A percentile compares a stretch with the other conserved stretches of the same genome.
phyloP scores from a whole-genome alignment of 2,797 vertebrate genomes.

The Malacoraja senta region DNA sequence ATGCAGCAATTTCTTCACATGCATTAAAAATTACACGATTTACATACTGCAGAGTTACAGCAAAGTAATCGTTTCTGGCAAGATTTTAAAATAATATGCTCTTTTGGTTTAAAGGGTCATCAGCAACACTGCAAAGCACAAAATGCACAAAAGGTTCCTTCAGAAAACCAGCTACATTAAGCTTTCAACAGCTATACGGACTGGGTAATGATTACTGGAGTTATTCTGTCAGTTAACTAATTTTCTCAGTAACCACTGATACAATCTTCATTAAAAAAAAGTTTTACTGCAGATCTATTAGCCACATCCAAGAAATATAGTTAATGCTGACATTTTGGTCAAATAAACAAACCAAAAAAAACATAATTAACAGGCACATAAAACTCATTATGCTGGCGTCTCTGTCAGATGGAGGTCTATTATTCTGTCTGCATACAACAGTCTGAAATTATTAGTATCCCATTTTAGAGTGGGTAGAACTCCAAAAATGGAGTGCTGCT shows the following conservation, averaged over 20 bases:
- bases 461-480: constrained; percentile 40
- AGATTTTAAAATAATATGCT: background rate
- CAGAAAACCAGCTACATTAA: constrained; percentile 34
- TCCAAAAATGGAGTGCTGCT: constrained; percentile 35
- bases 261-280: constrained; percentile 33
- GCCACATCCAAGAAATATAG: constrained; percentile 37
- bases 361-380: constrained; percentile 43
- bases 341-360: constrained; percentile 40
- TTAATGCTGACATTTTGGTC: constrained; percentile 39
- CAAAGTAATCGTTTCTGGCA: background rate
- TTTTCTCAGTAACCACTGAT: constrained; percentile 32
- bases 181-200: constrained; percentile 36
- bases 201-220: constrained; percentile 18
- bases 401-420: constrained; percentile 40
- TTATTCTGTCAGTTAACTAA: constrained; percentile 37
- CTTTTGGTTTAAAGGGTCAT: background rate
- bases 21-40: background rate
- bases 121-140: constrained; percentile 8
- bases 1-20: background rate
- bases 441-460: constrained; percentile 43
- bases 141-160: constrained; percentile 40
- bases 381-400: constrained; percentile 46
- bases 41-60: background rate
- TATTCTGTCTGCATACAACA: constrained; percentile 40
- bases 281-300: constrained; percentile 38